These are phyloP conservation scores for Siderastrea radians DNA, from an alignment of 92 coral and sea anemone species.

Conservation along the genomic window DNA sequence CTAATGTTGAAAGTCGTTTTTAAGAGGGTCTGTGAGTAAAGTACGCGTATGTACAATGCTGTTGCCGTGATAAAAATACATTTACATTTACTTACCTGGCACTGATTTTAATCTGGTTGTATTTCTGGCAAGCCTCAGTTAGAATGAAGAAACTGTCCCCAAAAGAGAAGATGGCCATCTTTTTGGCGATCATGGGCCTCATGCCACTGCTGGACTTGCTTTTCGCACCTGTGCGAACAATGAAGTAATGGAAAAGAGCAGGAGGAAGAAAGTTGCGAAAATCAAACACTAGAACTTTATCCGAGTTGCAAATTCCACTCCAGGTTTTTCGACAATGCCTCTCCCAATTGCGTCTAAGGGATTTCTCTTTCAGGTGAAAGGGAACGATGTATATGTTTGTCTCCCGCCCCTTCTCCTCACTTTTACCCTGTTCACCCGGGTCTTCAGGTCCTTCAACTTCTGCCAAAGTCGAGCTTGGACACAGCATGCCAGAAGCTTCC, in stretches of 20 bases:
- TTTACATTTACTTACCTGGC: constrained; percentile 55
- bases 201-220: constrained; percentile 67
- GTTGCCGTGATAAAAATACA: background rate
- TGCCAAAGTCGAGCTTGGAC: constrained; percentile 33
- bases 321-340: constrained; percentile 57
- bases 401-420: background rate
- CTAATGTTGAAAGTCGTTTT: too few relatives aligned
- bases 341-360: constrained; percentile 54
- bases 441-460: background rate
- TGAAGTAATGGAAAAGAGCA: constrained; percentile 68
- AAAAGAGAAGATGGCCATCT: constrained; percentile 77
- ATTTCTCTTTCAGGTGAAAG: constrained; percentile 58
- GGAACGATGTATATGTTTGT: constrained; percentile 71
- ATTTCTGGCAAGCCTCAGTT: constrained; percentile 31
- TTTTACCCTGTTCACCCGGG: background rate
- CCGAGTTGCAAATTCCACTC: constrained; percentile 62
- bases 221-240: constrained; percentile 66
- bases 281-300: constrained; percentile 69
- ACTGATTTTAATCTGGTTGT: constrained; percentile 72
- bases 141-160: constrained; percentile 68
- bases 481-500: constrained; percentile 72
- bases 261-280: constrained; percentile 80
- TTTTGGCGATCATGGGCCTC: constrained; percentile 57
- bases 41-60: background rate
- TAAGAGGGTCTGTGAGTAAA: too few relatives aligned